Evolutionary conservation across 2,888 invertebrate species (phyloP).

Genomic region (Anticlea derivata): DNA sequence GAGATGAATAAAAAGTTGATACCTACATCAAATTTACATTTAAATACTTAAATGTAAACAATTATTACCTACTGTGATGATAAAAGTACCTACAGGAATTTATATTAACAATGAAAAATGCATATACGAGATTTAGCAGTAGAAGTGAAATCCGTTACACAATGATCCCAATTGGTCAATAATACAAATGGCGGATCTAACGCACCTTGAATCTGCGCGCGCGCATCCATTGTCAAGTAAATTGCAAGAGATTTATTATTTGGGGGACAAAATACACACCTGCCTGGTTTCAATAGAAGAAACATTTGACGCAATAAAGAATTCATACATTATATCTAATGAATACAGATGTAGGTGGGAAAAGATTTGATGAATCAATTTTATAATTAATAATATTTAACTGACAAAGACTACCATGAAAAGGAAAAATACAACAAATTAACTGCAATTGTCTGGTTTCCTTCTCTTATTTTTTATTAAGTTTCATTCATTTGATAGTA

Average conservation of each 20-base stretch:
- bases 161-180: slow-evolving; percentile 44
- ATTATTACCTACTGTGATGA: too few relatives aligned
- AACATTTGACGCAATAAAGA: slow-evolving; percentile 5
- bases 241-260: slow-evolving; percentile 53
- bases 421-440: too few relatives aligned
- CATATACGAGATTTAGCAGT: slow-evolving; percentile 30
- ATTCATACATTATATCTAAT: slow-evolving; percentile 20
- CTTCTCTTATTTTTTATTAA: too few relatives aligned
- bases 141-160: slow-evolving; percentile 46
- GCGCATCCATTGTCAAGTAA: slow-evolving; percentile 50
- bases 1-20: too few relatives aligned
- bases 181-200: slow-evolving; percentile 32
- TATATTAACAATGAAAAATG: slow-evolving; percentile 16
- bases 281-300: slow-evolving; percentile 36
- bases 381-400: too few relatives aligned
- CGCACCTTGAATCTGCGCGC: slow-evolving; percentile 51
- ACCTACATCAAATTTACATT: too few relatives aligned
- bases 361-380: slow-evolving; percentile 4
- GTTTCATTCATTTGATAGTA: too few relatives aligned
- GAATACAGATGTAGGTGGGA: slow-evolving; percentile 20
- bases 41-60: too few relatives aligned
- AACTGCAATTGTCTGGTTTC: too few relatives aligned
- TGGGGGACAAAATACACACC: slow-evolving; percentile 47
- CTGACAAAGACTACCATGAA: too few relatives aligned
- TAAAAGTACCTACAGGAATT: too few relatives aligned